Evolutionary conservation across 2,797 vertebrate genomes (phyloP).

Genomic region (Hippoglossus hippoglossus): DNA sequence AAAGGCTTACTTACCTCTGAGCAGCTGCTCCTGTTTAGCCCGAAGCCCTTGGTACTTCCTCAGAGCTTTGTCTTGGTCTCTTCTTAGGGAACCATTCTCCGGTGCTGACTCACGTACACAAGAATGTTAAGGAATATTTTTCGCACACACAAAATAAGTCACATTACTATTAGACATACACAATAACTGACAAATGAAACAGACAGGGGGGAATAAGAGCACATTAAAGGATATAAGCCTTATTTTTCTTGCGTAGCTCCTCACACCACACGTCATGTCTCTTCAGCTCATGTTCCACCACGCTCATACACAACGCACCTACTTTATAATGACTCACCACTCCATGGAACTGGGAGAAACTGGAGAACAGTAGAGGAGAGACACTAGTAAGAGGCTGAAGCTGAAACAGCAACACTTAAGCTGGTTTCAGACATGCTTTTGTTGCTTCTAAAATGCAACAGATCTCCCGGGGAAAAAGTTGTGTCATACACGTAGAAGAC

Average conservation of each 20-base stretch:
- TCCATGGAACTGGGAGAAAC: conserved; percentile 90
- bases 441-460: no score
- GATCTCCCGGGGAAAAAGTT: no score
- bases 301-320: conserved; percentile 95
- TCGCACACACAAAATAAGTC: neutral
- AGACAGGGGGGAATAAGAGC: neutral
- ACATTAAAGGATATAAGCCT: conserved; percentile 93
- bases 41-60: conserved; percentile 96
- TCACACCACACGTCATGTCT: conserved; percentile 96
- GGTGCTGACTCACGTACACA: conserved; percentile 90
- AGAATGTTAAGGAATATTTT: conserved; percentile 45
- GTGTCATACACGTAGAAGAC: no score
- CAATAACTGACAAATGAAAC: neutral
- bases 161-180: neutral
- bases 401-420: neutral
- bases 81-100: conserved; percentile 92
- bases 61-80: conserved; percentile 94
- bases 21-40: conserved; percentile 95
- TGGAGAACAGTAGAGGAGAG: conserved; percentile 51
- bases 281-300: conserved; percentile 97
- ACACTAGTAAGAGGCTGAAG: neutral
- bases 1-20: conserved; percentile 87
- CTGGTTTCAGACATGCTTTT: no score
- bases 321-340: conserved; percentile 98
- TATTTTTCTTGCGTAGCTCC: conserved; percentile 95